Conservation (phyloP, 37 sponge, comb jelly and placozoan species). For the Theonella swinhoei region DNA sequence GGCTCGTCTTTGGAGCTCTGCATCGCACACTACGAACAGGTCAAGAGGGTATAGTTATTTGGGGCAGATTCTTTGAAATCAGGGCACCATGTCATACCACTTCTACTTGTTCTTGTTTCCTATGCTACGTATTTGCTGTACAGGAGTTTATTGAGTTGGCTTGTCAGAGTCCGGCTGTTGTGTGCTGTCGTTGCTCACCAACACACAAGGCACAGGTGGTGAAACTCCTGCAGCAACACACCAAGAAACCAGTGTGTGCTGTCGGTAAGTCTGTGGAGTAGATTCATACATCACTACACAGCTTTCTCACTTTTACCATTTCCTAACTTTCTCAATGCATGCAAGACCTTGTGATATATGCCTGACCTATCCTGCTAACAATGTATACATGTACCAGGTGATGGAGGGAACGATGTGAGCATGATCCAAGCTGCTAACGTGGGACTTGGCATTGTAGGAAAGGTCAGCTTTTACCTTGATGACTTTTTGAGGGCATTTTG, state of each 20-base stretch:
- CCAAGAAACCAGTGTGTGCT: conserved; percentile 80
- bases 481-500: no score
- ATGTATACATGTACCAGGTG: conserved; percentile 42
- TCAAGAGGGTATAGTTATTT: background rate
- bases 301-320: background rate
- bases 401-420: conserved; percentile 97
- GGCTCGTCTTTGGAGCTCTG: conserved; percentile 77
- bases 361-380: background rate
- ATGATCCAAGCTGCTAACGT: conserved; percentile 98
- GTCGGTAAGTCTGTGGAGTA: conserved; percentile 70
- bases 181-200: conserved; percentile 94
- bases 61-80: background rate
- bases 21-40: background rate
- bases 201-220: conserved; percentile 94
- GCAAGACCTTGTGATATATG: background rate
- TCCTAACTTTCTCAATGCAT: no score
- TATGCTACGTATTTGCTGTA: background rate
- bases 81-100: background rate
- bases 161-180: conserved; percentile 87
- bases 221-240: conserved; percentile 73
- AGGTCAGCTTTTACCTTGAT: no score
- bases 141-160: conserved; percentile 90
- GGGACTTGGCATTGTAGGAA: conserved; percentile 95
- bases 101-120: no score
- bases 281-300: background rate